Base-by-base conservation (phyloP, 2,113 vertebrate genomes). In the Xyrauchen texanus region DNA sequence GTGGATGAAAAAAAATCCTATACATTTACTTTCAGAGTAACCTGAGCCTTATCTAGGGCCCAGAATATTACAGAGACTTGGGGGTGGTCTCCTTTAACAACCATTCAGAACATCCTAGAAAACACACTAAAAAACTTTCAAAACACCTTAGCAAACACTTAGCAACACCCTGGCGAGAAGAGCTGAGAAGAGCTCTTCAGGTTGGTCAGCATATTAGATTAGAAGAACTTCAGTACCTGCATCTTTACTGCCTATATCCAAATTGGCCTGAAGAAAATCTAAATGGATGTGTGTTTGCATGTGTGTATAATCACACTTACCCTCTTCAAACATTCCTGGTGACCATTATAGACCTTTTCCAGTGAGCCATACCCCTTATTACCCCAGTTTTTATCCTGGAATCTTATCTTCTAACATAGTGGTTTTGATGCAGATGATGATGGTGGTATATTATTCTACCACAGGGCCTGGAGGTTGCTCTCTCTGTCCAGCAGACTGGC, bases 401-500 rank as follows among this genome's bases (percentile, higher is more conserved):
- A 13, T 47, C 5, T 47, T 21, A 47, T 7, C 58, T 62, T 52
- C 10, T 74, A 34, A 62, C 11, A 34, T 3, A 34, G 21, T 34
- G 21, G 21, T 3, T 1, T 34, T n/a, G n/a, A n/a, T n/a, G n/a
- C n/a, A n/a, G 21, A 34, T 34, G 21, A 34, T 34, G 21, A 12
- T 58, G 42, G 55, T 58, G 58, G 67, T 70, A 49, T 81, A 57
- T 76, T 73, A 53, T 77, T 76, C 34, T 63, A 77, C 60, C 44
- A 76, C 80, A 81, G 80, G 80, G 46, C 63, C 55, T 34, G 64
- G 71, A 58, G 72, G 79, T 68, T 66, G 60, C 49, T 76, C 65
- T 69, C 73, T 81, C 66, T 81, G 65, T 69, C 58, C 67, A 11
- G 34, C 73, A 52, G 73, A 77, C 55, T 81, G 80, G 80, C 55